Conservation (phyloP, 2,797 vertebrate species). For the Brachyrhaphis roseni region DNA sequence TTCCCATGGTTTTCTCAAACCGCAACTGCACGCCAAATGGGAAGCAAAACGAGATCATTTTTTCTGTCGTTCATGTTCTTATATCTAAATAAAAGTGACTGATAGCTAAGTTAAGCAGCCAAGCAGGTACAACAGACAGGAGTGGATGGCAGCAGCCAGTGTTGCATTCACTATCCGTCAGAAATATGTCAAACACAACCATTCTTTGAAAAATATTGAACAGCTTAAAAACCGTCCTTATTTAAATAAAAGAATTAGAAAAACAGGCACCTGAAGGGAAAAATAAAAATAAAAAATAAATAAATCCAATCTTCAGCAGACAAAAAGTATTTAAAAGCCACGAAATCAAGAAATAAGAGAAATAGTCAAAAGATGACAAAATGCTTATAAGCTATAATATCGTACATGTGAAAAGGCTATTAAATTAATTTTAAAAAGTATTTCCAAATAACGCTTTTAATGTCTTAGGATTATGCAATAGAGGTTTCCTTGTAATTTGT, state of each 20-base stretch:
- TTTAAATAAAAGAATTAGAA: not conserved
- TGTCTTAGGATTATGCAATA: not conserved
- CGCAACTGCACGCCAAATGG: conserved; percentile 46
- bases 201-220: not conserved
- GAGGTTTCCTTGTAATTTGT: not conserved
- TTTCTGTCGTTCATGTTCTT: conserved; percentile 63
- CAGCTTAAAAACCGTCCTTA: not conserved
- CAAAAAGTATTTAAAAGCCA: not conserved
- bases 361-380: not conserved
- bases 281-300: not conserved
- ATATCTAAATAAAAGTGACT: conserved; percentile 65
- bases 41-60: conserved; percentile 61
- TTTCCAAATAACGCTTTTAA: not conserved
- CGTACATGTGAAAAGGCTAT: not conserved
- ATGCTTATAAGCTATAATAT: too few species aligned
- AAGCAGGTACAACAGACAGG: conserved; percentile 76
- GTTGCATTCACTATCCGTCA: conserved; percentile 45
- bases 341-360: not conserved
- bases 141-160: conserved; percentile 59
- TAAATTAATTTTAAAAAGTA: not conserved
- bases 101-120: conserved; percentile 76
- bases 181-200: conserved; percentile 23
- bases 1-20: conserved; percentile 47
- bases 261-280: not conserved
- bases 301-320: not conserved